Conservation (phyloP, 2,888 invertebrate species). For the Andrena dorsata region DNA sequence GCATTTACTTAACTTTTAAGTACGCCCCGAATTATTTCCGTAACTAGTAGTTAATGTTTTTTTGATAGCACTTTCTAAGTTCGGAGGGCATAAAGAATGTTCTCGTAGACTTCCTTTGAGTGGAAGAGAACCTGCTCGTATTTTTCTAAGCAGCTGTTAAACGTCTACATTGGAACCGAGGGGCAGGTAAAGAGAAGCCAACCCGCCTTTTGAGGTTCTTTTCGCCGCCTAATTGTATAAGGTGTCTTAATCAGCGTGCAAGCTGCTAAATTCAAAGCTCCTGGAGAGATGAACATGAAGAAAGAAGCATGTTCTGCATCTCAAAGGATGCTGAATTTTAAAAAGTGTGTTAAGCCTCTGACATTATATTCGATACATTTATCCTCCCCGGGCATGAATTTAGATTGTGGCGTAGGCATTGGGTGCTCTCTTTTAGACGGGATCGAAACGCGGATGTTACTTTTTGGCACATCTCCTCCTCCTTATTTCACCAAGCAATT, state of each 20-base stretch:
- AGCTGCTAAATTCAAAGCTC: slow-evolving; percentile 80
- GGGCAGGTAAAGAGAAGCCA: slow-evolving; percentile 57
- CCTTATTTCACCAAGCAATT: neutral
- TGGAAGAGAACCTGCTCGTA: slow-evolving; percentile 13
- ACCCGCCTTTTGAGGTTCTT: slow-evolving; percentile 81
- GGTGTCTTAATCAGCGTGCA: slow-evolving; percentile 84
- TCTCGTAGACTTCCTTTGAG: slow-evolving; percentile 11
- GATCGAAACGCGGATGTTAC: slow-evolving; percentile 21
- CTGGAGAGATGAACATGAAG: slow-evolving; percentile 33
- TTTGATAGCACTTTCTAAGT: neutral
- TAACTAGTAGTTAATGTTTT: neutral
- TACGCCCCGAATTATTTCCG: no score
- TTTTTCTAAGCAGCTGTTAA: slow-evolving; percentile 39
- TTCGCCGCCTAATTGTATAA: slow-evolving; percentile 83
- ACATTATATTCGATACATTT: slow-evolving; percentile 76
- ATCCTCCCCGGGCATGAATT: slow-evolving; percentile 74
- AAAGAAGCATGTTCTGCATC: slow-evolving; percentile 78
- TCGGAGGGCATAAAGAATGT: neutral
- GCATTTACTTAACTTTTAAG: no score
- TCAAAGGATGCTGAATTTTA: slow-evolving; percentile 83
- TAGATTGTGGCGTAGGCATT: slow-evolving; percentile 71
- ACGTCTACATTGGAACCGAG: slow-evolving; percentile 21
- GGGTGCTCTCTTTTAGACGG: slow-evolving; percentile 39
- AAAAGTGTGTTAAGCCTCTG: slow-evolving; percentile 80
- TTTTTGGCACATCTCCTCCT: slow-evolving; percentile 7